These are phyloP conservation scores for Xestia rhomboidea DNA, from an alignment of 2,888 invertebrate genomes.

Conservation along the genomic window DNA sequence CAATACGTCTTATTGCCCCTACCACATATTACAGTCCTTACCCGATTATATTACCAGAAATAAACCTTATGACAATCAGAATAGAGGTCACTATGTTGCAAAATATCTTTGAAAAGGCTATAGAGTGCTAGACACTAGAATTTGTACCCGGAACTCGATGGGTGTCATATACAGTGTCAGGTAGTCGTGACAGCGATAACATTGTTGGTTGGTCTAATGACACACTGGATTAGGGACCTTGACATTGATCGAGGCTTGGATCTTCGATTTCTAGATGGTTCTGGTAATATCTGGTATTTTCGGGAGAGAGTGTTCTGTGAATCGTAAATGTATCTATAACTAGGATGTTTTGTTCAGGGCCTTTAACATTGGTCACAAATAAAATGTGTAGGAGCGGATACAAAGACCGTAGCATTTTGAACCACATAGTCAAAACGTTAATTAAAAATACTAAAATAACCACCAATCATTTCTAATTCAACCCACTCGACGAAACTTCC, in stretches of 20 bases:
- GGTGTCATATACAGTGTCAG: slow-evolving; percentile 74
- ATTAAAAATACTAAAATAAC: slow-evolving; percentile 13
- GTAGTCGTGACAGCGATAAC: slow-evolving; percentile 55
- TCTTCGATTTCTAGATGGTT: background rate
- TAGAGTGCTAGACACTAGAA: slow-evolving; percentile 79
- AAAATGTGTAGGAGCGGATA: too few relatives aligned
- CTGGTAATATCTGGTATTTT: background rate
- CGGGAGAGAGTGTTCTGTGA: background rate
- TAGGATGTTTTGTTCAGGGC: background rate
- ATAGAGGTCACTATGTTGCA: background rate
- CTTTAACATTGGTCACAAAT: too few relatives aligned
- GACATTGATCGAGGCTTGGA: slow-evolving; percentile 2
- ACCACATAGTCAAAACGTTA: background rate
- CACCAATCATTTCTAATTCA: slow-evolving; percentile 20
- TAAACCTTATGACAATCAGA: background rate
- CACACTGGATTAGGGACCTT: slow-evolving; percentile 43
- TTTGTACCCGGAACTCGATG: slow-evolving; percentile 80
- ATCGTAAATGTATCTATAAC: background rate
- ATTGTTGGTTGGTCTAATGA: slow-evolving; percentile 57
- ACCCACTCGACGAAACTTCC: slow-evolving; percentile 19
- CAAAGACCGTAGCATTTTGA: background rate
- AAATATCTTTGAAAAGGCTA: background rate
- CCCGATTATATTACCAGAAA: background rate
- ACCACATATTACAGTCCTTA: slow-evolving; percentile 69
- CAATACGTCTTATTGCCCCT: slow-evolving; percentile 57